phyloP scores from a whole-genome alignment of 2,797 vertebrate species.

The Lacerta agilis region DNA sequence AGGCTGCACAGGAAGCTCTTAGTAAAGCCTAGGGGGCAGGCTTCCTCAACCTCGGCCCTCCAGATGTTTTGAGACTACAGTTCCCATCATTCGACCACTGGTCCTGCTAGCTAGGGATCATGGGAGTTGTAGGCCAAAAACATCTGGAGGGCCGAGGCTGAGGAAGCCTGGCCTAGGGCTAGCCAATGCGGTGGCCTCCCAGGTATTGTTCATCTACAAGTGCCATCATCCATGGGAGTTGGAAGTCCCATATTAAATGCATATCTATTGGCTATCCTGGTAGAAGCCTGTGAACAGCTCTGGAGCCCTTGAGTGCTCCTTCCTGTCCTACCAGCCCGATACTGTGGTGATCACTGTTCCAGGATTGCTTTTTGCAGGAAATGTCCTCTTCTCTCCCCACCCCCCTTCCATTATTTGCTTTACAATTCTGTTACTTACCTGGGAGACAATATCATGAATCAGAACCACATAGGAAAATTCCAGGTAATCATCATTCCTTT shows the following conservation, averaged over 20 bases:
- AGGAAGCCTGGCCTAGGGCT: not conserved
- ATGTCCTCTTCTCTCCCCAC: not conserved
- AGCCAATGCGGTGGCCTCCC: not conserved
- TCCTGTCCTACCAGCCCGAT: not conserved
- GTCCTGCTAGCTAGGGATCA: no score
- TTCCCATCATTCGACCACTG: no score
- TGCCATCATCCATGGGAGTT: no score
- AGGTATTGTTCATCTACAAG: no score
- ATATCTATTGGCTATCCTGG: no score
- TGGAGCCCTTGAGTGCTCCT: no score
- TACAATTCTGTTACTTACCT: slow-evolving; percentile 80
- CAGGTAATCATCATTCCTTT: slow-evolving; percentile 82
- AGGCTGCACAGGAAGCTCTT: not conserved
- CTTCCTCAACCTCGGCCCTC: not conserved
- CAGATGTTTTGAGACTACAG: not conserved
- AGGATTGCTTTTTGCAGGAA: not conserved
- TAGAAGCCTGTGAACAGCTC: not conserved
- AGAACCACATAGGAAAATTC: slow-evolving; percentile 85
- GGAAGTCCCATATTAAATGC: no score
- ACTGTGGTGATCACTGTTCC: not conserved
- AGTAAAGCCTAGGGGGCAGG: not conserved
- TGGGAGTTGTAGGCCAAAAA: no score
- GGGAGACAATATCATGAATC: slow-evolving; percentile 91
- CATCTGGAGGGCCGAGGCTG: no score
- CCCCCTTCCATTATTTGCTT: not conserved